Percentiles rank a stretch among this genome's conserved stretches.
Evolutionary conservation across 2,888 invertebrate genomes (phyloP).

Genomic region (Drosophila antonietae): DNA sequence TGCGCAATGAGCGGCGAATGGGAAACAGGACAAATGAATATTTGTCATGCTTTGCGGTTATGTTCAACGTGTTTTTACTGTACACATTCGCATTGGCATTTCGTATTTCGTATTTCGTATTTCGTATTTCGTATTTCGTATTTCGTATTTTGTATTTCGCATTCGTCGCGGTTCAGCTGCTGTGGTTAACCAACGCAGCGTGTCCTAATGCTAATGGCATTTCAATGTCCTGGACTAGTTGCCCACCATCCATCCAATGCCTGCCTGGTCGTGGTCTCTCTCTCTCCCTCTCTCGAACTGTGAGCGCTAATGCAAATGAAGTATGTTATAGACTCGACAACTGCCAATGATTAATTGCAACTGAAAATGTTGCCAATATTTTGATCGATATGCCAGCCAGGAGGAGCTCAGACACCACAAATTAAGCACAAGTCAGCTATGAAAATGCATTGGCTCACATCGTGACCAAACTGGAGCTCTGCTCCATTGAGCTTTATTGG

Average conservation of each 20-base stretch:
- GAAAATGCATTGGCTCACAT: slow-evolving; percentile 47
- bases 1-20: background rate
- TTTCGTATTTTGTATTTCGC: slow-evolving; percentile 3
- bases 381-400: background rate
- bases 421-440: slow-evolving; percentile 47
- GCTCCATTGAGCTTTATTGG: slow-evolving; percentile 15
- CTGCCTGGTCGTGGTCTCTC: slow-evolving; percentile 22
- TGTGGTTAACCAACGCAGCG: slow-evolving; percentile 49
- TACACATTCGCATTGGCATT: slow-evolving; percentile 18
- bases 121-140: slow-evolving; percentile 14
- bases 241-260: slow-evolving; percentile 21
- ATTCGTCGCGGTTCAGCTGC: slow-evolving; percentile 51
- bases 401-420: background rate
- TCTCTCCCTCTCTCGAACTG: background rate
- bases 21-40: slow-evolving; percentile 31
- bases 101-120: background rate
- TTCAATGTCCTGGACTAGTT: slow-evolving; percentile 61
- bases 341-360: background rate
- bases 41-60: slow-evolving; percentile 45
- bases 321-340: background rate
- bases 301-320: slow-evolving; percentile 10
- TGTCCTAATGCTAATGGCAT: slow-evolving; percentile 71
- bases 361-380: background rate
- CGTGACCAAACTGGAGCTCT: slow-evolving; percentile 16
- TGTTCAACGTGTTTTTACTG: slow-evolving; percentile 37